These are phyloP conservation scores for Dione vanillae DNA, from an alignment of 2,888 invertebrate genomes.

Conservation along the genomic window DNA sequence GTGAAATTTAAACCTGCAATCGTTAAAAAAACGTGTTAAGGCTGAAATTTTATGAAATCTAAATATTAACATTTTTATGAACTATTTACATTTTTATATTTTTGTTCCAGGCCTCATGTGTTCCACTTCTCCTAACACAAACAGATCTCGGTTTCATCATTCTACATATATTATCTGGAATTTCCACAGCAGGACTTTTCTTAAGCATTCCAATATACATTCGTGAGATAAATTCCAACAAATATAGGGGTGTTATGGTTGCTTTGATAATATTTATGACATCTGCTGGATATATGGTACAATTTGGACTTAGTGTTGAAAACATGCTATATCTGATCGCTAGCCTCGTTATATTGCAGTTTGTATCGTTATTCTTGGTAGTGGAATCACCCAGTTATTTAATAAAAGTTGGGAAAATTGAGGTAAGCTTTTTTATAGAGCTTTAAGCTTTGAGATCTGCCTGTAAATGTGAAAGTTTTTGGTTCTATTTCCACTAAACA, in stretches of 20 bases:
- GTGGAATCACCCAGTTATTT: conserved; percentile 69
- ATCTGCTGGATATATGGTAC: conserved; percentile 63
- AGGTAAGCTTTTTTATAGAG: conserved; percentile 52
- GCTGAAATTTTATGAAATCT: too few relatives aligned
- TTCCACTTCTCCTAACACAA: conserved; percentile 61
- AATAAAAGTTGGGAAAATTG: conserved; percentile 62
- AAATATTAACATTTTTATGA: too few relatives aligned
- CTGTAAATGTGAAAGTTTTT: too few relatives aligned
- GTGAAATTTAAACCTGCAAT: too few relatives aligned
- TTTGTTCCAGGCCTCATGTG: conserved; percentile 61
- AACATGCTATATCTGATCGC: conserved; percentile 62
- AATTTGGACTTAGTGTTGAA: conserved; percentile 57
- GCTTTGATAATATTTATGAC: conserved; percentile 61
- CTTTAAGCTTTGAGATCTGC: too few relatives aligned
- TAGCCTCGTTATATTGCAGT: conserved; percentile 61
- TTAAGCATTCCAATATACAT: conserved; percentile 67
- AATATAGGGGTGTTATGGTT: conserved; percentile 56
- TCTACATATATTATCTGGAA: conserved; percentile 63
- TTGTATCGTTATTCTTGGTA: conserved; percentile 59
- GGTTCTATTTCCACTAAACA: too few relatives aligned
- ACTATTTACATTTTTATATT: too few relatives aligned
- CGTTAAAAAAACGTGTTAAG: too few relatives aligned
- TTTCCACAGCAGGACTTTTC: conserved; percentile 65
- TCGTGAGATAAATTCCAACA: conserved; percentile 59
- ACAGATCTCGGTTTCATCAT: conserved; percentile 55